Evolutionary conservation across 2,888 invertebrate genomes (phyloP), one percentile per base, ranked within the genome.

Genomic region (Holacanthella duospinosa): DNA sequence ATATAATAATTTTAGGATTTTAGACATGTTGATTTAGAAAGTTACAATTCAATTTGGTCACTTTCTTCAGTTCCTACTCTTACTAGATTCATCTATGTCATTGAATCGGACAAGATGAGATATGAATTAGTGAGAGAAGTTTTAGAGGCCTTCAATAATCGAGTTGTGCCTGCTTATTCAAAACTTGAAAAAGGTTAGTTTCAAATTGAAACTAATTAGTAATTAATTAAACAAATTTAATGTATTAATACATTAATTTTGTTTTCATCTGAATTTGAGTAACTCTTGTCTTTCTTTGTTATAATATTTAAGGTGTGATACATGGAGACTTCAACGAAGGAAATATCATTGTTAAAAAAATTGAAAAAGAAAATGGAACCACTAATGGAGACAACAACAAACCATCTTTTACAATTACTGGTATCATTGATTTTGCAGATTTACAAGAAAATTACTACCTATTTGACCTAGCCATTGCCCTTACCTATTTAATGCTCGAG

Each of bases 291-390:
- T 21, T 6, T 53, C 53, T 53, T 9, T 29, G 53, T n/a, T 12
- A 24, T 58, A 56, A 27, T 43, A 28, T 69, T 73, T 1, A 68
- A 80, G 81, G 82, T 74, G 66, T 88, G 3, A 88, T 94, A 66
- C 94, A 95, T 75, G 94, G 93, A 0, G 95, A 95, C 75, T 82
- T 89, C 64, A 94, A 94, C 76, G 93, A 93, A 74, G 88, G 89
- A 77, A 95, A 95, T 77, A 82, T 94, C 2, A 75, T 93, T 3
- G 84, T 88, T 0, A 9, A 29, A 21, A 27, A 29, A 26, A 76
- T 77, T 0, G 64, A 62, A 6, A 60, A 64, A 0, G 43, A 53
- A 25, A n/a, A n/a, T n/a, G n/a, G n/a, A n/a, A 56, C 74, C 75
- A 19, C 70, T 71, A 79, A 78, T 44, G 75, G 79, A 44, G 76